Base-by-base conservation (phyloP, 2,113 vertebrate genomes). In the Crocuta crocuta region DNA sequence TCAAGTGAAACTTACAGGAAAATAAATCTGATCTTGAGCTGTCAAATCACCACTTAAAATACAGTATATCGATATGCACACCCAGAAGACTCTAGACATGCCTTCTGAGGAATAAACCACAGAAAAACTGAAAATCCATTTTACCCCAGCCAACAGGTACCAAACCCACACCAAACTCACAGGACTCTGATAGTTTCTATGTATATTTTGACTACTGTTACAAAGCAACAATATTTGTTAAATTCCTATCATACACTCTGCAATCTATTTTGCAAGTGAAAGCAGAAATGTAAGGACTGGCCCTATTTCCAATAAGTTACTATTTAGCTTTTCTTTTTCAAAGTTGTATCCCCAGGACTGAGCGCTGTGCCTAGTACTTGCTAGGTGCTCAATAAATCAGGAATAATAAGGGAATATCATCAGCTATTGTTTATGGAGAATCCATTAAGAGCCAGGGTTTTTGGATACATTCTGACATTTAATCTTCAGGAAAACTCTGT, bases 41-140 rank as follows among this genome's bases (percentile, higher is more conserved):
- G 28, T 96, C 89, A 96, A 58, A 94, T 86, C 21, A 92, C 65
- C 26, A 33, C 92, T 93, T 94, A 74, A 92, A 94, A 86, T 28
- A 71, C 17, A 71, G 70, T 4, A 24, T 26, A 33, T 3, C 24
- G 43, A 79, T 84, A 85, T 39, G 58, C 45, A 94, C 79, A 53
- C 39, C 66, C 53, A 48, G 12, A 31, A 66, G 61, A 0, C 17
- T 33, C 58, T 63, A 43, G 63, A 92, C 86, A 93, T 13, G 43
- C 15, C 21, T 84, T 71, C 53, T 71, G 55, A 84, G 35, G 87
- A 76, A 82, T 50, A 86, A 93, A 68, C 12, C 58, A 55, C 65
- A 74, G 55, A 71, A 11, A 1, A 28, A 48, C 0, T 33, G 53
- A 63, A 94, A 95, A 83, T 6, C 12, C 4, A 48, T 65, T 81